phyloP scores from a whole-genome alignment of 2,888 invertebrate species.

The Eledone cirrhosa region DNA sequence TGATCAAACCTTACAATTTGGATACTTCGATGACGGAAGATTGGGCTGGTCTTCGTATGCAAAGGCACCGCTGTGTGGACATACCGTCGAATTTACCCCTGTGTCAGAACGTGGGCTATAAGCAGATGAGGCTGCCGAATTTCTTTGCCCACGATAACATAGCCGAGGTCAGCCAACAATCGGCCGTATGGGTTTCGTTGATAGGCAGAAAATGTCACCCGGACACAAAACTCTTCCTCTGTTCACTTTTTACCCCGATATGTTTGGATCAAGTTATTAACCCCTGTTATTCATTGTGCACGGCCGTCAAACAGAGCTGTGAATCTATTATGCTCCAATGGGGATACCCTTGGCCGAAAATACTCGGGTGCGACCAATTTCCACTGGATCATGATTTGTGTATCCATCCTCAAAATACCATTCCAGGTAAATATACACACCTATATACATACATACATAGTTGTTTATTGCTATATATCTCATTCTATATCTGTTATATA shows the following conservation, averaged over 20 bases:
- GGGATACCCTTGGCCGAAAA: constrained; percentile 75
- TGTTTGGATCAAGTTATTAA: constrained; percentile 72
- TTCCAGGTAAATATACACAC: not conserved
- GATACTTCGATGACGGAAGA: constrained; percentile 9
- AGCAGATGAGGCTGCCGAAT: constrained; percentile 74
- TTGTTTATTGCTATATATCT: no score
- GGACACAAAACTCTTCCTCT: constrained; percentile 74
- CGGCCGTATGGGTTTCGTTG: constrained; percentile 72
- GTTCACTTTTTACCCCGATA: constrained; percentile 74
- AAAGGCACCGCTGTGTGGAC: constrained; percentile 70
- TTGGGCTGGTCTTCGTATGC: constrained; percentile 44
- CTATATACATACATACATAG: not conserved
- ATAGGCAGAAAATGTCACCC: constrained; percentile 73
- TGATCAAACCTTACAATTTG: not conserved
- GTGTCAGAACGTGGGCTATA: constrained; percentile 73
- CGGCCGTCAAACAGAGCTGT: constrained; percentile 71
- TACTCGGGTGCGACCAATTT: constrained; percentile 73
- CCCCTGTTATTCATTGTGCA: constrained; percentile 73
- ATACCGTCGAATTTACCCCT: constrained; percentile 73
- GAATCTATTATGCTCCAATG: constrained; percentile 72
- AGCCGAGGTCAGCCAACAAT: constrained; percentile 70
- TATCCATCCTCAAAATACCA: constrained; percentile 67
- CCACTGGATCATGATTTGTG: constrained; percentile 74
- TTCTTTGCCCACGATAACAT: constrained; percentile 74
- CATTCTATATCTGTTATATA: no score